These are phyloP conservation scores for Stichodactyla mertensii DNA, from an alignment of 64 coral and sea anemone species.

Conservation along the genomic window DNA sequence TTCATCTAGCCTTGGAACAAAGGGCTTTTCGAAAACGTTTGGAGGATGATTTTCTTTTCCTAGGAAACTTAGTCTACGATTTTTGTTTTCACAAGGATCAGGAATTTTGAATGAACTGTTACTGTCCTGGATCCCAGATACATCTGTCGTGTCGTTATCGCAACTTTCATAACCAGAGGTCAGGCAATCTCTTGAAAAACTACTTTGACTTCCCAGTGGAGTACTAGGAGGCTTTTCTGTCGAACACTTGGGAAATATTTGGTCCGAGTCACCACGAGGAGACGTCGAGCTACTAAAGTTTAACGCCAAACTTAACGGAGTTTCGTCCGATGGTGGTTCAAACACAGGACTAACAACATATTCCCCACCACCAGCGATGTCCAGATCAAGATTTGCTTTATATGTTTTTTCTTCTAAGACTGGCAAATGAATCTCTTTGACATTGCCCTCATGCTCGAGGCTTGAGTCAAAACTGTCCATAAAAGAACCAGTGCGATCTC, in stretches of 20 bases:
- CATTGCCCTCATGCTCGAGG: background rate
- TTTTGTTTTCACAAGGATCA: background rate
- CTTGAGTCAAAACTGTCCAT: slow-evolving; percentile 17
- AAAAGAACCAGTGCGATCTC: background rate
- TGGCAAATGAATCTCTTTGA: background rate
- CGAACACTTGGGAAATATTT: background rate
- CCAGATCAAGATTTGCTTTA: background rate
- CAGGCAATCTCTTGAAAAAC: background rate
- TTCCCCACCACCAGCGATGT: background rate
- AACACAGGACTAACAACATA: background rate
- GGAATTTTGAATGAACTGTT: background rate
- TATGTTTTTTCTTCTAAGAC: background rate
- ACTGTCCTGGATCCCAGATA: background rate
- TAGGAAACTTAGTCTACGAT: background rate
- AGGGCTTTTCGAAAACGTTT: background rate
- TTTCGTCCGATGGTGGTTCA: background rate
- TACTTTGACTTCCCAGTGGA: background rate
- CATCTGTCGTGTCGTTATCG: background rate
- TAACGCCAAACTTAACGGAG: background rate
- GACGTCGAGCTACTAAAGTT: background rate
- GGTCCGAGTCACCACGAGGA: background rate
- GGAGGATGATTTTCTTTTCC: slow-evolving; percentile 7
- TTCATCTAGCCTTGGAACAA: background rate
- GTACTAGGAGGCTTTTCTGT: background rate
- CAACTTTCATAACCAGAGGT: slow-evolving; percentile 15